Evolutionary conservation across 2,113 vertebrate genomes (phyloP).

Genomic region (Glaucomys volans): DNA sequence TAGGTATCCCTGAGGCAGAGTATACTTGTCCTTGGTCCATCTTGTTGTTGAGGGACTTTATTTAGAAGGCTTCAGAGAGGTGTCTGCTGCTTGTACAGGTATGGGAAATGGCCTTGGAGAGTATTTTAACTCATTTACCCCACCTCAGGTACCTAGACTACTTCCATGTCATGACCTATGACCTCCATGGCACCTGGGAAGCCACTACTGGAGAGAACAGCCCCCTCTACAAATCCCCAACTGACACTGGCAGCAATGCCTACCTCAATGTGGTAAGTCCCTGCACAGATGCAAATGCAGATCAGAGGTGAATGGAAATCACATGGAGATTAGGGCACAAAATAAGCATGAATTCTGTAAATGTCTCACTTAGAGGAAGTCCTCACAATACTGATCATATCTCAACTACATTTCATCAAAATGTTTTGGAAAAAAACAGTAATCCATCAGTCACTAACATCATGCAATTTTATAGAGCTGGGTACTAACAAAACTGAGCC

Average conservation of each 20-base stretch:
- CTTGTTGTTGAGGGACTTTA: not conserved
- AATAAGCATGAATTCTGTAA: not conserved
- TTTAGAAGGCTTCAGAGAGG: not conserved
- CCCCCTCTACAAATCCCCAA: slow-evolving; percentile 86
- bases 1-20: not conserved
- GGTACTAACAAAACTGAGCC: not conserved
- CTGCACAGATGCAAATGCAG: too few relatives aligned
- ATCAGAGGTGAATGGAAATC: not conserved
- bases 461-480: not conserved
- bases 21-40: not conserved
- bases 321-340: not conserved
- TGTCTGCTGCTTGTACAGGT: not conserved
- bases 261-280: slow-evolving; percentile 89
- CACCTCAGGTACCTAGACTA: slow-evolving; percentile 88
- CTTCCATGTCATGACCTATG: slow-evolving; percentile 91
- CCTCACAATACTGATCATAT: not conserved
- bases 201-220: slow-evolving; percentile 88
- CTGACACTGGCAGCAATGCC: slow-evolving; percentile 76
- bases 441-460: not conserved
- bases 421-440: not conserved
- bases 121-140: not conserved
- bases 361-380: not conserved
- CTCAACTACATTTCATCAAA: not conserved
- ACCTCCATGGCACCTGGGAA: slow-evolving; percentile 88
- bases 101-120: not conserved